These are phyloP conservation scores for Drosophila repletoides DNA, from an alignment of 1,140 invertebrate species.

Conservation along the genomic window DNA sequence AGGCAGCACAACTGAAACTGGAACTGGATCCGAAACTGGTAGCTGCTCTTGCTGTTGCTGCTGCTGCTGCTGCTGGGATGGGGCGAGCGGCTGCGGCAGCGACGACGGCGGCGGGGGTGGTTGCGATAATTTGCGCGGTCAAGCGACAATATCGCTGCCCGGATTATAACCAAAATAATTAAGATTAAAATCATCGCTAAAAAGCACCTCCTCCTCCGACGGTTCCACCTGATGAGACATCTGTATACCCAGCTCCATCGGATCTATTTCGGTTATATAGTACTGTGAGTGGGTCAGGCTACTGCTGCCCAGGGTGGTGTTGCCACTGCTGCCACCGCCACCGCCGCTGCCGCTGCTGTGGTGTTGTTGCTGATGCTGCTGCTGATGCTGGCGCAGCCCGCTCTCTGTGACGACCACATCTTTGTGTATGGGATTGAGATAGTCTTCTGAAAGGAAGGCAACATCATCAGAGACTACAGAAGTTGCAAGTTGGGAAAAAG, in stretches of 20 bases:
- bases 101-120: neutral
- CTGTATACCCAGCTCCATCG: slow-evolving; percentile 80
- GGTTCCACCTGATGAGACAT: slow-evolving; percentile 74
- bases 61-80: neutral
- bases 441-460: slow-evolving; percentile 70
- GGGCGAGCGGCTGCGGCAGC: neutral
- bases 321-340: slow-evolving; percentile 24
- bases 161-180: slow-evolving; percentile 82
- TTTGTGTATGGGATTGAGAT: slow-evolving; percentile 83
- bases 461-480: neutral
- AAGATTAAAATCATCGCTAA: slow-evolving; percentile 81
- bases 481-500: too few species aligned
- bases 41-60: slow-evolving; percentile 10
- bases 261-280: slow-evolving; percentile 82
- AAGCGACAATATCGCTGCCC: slow-evolving; percentile 79
- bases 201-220: slow-evolving; percentile 77
- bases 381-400: slow-evolving; percentile 67
- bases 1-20: slow-evolving; percentile 19
- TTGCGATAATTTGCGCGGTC: slow-evolving; percentile 56
- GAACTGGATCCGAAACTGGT: neutral
- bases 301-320: slow-evolving; percentile 3
- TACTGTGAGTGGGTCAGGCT: slow-evolving; percentile 61
- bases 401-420: slow-evolving; percentile 82
- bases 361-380: slow-evolving; percentile 13
- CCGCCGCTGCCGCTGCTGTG: slow-evolving; percentile 14